These are phyloP conservation scores for Paragorgia papillata DNA, from an alignment of 92 coral and sea anemone species.

Conservation along the genomic window DNA sequence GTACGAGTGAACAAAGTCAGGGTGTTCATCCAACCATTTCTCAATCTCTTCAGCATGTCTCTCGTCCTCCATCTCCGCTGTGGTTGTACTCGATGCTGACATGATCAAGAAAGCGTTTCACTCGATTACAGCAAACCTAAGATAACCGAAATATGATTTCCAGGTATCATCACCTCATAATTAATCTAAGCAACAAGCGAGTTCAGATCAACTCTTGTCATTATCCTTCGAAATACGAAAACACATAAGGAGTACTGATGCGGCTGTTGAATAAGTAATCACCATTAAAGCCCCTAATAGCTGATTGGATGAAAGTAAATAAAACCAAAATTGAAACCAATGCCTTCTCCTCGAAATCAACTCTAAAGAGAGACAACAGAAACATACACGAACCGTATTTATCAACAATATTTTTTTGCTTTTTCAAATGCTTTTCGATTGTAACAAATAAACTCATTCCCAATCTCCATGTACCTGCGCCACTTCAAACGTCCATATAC, in stretches of 20 bases:
- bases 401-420: neutral
- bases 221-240: slow-evolving; percentile 36
- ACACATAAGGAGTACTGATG: slow-evolving; percentile 18
- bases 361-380: slow-evolving; percentile 11
- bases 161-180: slow-evolving; percentile 52
- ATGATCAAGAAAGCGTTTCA: slow-evolving; percentile 50
- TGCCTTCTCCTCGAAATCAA: slow-evolving; percentile 21
- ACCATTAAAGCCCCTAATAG: slow-evolving; percentile 44
- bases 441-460: slow-evolving; percentile 6
- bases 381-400: slow-evolving; percentile 9
- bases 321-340: slow-evolving; percentile 19
- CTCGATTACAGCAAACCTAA: neutral
- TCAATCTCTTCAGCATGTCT: slow-evolving; percentile 78
- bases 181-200: slow-evolving; percentile 35
- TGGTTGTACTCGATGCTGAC: slow-evolving; percentile 84
- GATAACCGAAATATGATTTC: slow-evolving; percentile 32
- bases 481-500: no score
- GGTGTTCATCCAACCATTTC: slow-evolving; percentile 97
- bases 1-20: slow-evolving; percentile 97
- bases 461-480: slow-evolving; percentile 20
- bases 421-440: neutral
- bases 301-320: slow-evolving; percentile 39
- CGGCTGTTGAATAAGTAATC: slow-evolving; percentile 49
- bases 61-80: slow-evolving; percentile 77
- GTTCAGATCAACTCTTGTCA: slow-evolving; percentile 37